These are phyloP conservation scores for Ammodramus savannarum DNA, from an alignment of 2,113 vertebrate species.

Conservation along the genomic window DNA sequence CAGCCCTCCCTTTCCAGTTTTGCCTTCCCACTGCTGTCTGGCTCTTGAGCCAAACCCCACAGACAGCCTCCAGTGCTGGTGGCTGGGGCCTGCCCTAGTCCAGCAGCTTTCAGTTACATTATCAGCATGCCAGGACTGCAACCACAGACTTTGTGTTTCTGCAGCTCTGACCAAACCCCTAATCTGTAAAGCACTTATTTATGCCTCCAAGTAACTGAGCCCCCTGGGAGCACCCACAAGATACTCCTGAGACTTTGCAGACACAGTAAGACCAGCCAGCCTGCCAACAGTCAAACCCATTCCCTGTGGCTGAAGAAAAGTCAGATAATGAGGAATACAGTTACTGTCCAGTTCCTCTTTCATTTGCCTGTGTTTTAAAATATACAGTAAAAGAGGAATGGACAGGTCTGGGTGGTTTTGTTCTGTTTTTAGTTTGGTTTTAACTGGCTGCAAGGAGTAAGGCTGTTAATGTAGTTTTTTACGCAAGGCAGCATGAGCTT, in stretches of 20 bases:
- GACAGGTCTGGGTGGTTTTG: conserved; percentile 1
- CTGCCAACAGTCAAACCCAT: not conserved
- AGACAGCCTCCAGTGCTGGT: not conserved
- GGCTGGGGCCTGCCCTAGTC: not conserved
- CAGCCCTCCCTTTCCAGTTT: not conserved
- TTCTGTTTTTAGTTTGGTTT: conserved; percentile 24
- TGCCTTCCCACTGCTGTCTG: not conserved
- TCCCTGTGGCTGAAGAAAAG: not conserved
- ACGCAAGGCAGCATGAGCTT: not conserved
- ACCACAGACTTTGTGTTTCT: not conserved
- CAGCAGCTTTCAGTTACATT: not conserved
- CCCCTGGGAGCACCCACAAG: not conserved
- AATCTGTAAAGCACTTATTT: not conserved
- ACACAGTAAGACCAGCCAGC: not conserved
- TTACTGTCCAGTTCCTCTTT: conserved; percentile 54
- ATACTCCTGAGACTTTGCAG: not conserved
- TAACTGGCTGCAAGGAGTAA: not conserved
- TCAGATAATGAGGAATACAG: not conserved
- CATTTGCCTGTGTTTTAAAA: conserved; percentile 27
- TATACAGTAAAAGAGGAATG: conserved; percentile 53
- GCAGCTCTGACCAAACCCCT: not conserved
- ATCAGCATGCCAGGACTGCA: not conserved
- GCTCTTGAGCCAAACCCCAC: not conserved
- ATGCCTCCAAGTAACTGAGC: not conserved
- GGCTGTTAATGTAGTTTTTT: not conserved